Conservation (phyloP, 1,140 invertebrate genomes). For the Ceratosolen fusciceps region DNA sequence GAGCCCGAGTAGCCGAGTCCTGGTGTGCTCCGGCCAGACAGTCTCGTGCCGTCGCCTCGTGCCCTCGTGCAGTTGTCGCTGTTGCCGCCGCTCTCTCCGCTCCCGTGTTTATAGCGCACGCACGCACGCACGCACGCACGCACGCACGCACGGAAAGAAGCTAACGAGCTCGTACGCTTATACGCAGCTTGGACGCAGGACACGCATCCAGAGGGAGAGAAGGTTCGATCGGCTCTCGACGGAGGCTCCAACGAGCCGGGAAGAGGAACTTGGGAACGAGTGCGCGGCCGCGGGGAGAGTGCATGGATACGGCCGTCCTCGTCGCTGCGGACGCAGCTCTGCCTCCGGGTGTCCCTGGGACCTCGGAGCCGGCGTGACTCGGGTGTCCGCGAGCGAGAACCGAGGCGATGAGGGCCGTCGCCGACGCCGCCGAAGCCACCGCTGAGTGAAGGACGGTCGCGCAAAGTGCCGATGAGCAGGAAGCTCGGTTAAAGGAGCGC, state of each 20-base stretch:
- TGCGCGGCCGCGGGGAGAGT: conserved; percentile 17
- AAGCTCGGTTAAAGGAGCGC: not conserved
- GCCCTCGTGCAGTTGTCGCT: conserved; percentile 49
- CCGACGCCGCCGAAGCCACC: not conserved
- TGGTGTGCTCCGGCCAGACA: conserved; percentile 61
- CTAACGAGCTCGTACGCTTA: too few relatives aligned
- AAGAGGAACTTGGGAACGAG: not conserved
- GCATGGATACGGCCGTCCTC: not conserved
- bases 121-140: too few relatives aligned
- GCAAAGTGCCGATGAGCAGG: not conserved
- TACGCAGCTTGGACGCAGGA: too few relatives aligned
- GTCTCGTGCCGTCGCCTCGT: conserved; percentile 71
- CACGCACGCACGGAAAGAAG: too few relatives aligned
- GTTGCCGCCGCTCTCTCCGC: conserved; percentile 9
- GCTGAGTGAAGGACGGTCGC: not conserved
- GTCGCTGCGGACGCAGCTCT: not conserved
- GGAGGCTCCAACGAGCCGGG: too few relatives aligned
- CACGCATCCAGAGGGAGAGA: too few relatives aligned
- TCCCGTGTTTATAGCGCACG: too few relatives aligned
- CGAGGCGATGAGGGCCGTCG: not conserved
- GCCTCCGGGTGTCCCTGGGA: not conserved
- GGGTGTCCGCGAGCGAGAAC: not conserved
- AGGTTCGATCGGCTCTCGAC: too few relatives aligned
- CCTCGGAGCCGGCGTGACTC: not conserved
- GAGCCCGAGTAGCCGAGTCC: conserved; percentile 7